Evolutionary conservation across 2,888 invertebrate genomes (phyloP), one percentile per base, ranked within the genome.

Genomic region (Machimus atricapillus): DNA sequence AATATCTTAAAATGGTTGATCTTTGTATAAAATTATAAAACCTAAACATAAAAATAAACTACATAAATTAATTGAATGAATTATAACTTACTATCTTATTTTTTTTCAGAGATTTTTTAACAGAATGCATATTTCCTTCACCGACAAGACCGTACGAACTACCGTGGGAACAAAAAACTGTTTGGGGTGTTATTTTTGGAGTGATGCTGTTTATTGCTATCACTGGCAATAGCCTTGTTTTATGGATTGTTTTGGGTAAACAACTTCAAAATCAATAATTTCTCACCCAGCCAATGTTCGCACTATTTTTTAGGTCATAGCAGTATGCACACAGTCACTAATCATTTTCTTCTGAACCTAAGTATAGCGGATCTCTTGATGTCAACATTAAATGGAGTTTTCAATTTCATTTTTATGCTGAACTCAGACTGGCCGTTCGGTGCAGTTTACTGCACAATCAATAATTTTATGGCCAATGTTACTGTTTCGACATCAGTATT

Each of bases 401-500:
- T 98, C 93, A 98, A 97, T 93, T 97, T 97, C 91, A 95, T 97
- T 90, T 98, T 97, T 93, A 97, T 98, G 95, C 92, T 98, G 87
- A 96, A 93, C 88, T 92, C 97, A 92, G 95, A 97, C 92, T 98
- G 98, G 98, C 96, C 96, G 90, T 98, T 98, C 90, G 98, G 98
- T 5, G 94, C 94, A n/a, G 93, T 95, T 90, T 97, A 98, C 92
- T 98, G 98, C 92, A 96, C 96, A 90, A 94, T 98, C 88, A 97
- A 97, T 93, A 97, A 97, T 93, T 97, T 98, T 91, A 96, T 98
- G 90, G 97, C 97, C 0, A 97, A 97, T 90, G 96, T 97, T 83
- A 97, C 98, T 0, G 97, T 98, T 0, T 96, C 97, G 0, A 97
- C 97, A 37, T 98, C 97, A 90, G 98, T 98, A n/a, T 97, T 98